phyloP scores from a whole-genome alignment of 2,113 vertebrate genomes.

The Macaca nemestrina region DNA sequence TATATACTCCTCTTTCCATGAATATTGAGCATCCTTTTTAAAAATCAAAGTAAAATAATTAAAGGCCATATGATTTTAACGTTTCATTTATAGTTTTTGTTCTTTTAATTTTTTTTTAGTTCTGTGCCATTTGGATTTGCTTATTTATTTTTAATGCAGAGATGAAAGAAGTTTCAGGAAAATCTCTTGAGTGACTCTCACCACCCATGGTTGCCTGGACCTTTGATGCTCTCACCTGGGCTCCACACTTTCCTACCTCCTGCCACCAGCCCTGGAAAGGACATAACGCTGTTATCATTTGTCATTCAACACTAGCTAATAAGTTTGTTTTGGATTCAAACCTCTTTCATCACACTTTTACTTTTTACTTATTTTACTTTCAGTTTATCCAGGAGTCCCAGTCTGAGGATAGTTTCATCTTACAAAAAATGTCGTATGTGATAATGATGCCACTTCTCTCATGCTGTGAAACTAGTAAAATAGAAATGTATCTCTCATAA shows the following conservation, averaged over 20 bases:
- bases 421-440: not conserved
- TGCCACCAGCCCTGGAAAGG: slow-evolving; percentile 49
- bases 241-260: slow-evolving; percentile 25
- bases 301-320: slow-evolving; percentile 68
- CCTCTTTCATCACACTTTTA: slow-evolving; percentile 60
- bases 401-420: slow-evolving; percentile 23
- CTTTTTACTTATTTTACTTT: slow-evolving; percentile 50
- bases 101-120: not conserved
- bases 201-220: slow-evolving; percentile 32
- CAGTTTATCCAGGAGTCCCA: not conserved
- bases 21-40: not conserved
- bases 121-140: not conserved
- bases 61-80: not conserved
- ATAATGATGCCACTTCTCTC: slow-evolving; percentile 6
- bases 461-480: not conserved
- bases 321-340: not conserved
- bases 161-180: slow-evolving; percentile 43
- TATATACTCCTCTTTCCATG: not conserved
- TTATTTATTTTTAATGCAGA: slow-evolving; percentile 50
- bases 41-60: slow-evolving; percentile 48
- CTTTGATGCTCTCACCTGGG: slow-evolving; percentile 37
- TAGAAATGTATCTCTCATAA: not conserved
- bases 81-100: not conserved
- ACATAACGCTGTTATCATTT: slow-evolving; percentile 38
- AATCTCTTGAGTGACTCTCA: slow-evolving; percentile 37